A percentile compares a stretch with the other conserved stretches of the same genome.
phyloP scores from a whole-genome alignment of 1,140 invertebrate genomes.

The Brachionus calyciflorus region DNA sequence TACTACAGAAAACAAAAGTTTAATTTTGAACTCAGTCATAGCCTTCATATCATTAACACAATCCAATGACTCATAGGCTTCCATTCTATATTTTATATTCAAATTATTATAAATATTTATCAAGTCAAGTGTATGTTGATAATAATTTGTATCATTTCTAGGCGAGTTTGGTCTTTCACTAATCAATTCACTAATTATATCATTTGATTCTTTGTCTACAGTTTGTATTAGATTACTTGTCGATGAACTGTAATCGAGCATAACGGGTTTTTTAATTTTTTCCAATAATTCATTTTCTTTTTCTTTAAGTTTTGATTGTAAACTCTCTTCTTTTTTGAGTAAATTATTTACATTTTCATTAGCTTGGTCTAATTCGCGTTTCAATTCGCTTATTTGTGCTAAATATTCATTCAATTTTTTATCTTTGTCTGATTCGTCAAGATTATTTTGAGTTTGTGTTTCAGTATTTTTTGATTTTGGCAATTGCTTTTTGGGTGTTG shows the following conservation, averaged over 20 bases:
- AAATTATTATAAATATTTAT: constrained; percentile 30
- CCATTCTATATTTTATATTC: not conserved
- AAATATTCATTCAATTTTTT: not conserved
- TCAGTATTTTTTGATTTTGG: not conserved
- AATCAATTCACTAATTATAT: not conserved
- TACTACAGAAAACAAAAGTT: constrained; percentile 41
- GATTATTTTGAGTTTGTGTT: not conserved
- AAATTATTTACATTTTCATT: not conserved
- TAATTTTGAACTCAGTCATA: constrained; percentile 25
- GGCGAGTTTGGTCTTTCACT: not conserved
- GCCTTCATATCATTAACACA: constrained; percentile 11
- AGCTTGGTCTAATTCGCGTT: not conserved
- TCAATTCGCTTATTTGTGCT: not conserved
- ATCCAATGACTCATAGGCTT: constrained; percentile 21
- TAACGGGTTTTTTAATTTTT: not conserved
- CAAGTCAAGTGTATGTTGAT: constrained; percentile 11
- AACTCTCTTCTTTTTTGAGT: not conserved
- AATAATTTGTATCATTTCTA: not conserved
- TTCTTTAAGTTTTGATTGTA: not conserved
- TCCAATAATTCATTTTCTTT: not conserved
- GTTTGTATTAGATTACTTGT: not conserved
- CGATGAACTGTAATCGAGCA: constrained; percentile 6
- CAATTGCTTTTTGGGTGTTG: not conserved
- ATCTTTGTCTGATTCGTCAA: too few species aligned
- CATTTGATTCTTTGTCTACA: not conserved